Conservation (phyloP, 2,888 invertebrate genomes). For the Drosophila rubida region DNA sequence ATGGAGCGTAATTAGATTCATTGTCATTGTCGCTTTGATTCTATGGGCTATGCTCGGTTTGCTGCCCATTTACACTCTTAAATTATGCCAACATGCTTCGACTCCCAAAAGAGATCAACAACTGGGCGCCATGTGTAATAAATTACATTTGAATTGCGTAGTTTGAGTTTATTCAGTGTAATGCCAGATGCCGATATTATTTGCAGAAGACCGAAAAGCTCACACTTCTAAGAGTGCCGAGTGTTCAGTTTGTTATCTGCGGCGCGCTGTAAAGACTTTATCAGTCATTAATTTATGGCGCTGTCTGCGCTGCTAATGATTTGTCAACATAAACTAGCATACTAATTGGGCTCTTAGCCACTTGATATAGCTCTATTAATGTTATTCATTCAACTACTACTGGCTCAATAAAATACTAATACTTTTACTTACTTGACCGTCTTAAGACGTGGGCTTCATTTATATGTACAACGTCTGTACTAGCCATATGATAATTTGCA, state of each 20-base stretch:
- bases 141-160: conserved; percentile 65
- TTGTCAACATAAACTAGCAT: conserved; percentile 18
- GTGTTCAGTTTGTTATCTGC: conserved; percentile 28
- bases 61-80: background rate
- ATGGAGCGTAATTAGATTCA: conserved; percentile 14
- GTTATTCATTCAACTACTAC: background rate
- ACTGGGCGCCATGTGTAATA: conserved; percentile 53
- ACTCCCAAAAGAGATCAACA: conserved; percentile 1
- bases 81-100: conserved; percentile 28
- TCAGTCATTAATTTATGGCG: conserved; percentile 52
- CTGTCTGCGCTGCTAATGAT: conserved; percentile 8
- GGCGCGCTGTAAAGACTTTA: conserved; percentile 45
- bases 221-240: background rate
- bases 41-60: conserved; percentile 22
- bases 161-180: conserved; percentile 14
- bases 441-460: conserved; percentile 27
- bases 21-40: conserved; percentile 41
- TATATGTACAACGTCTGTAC: conserved; percentile 24
- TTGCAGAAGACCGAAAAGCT: conserved; percentile 7
- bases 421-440: conserved; percentile 44
- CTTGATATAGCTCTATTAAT: conserved; percentile 30
- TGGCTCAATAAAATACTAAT: conserved; percentile 14
- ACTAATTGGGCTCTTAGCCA: conserved; percentile 21
- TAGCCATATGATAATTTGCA: conserved; percentile 41
- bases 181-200: conserved; percentile 56